A percentile compares a stretch with the other conserved stretches of the same genome.
These are phyloP conservation scores for Thripadectes ignobilis DNA, from an alignment of 2,797 vertebrate species.

Conservation along the genomic window DNA sequence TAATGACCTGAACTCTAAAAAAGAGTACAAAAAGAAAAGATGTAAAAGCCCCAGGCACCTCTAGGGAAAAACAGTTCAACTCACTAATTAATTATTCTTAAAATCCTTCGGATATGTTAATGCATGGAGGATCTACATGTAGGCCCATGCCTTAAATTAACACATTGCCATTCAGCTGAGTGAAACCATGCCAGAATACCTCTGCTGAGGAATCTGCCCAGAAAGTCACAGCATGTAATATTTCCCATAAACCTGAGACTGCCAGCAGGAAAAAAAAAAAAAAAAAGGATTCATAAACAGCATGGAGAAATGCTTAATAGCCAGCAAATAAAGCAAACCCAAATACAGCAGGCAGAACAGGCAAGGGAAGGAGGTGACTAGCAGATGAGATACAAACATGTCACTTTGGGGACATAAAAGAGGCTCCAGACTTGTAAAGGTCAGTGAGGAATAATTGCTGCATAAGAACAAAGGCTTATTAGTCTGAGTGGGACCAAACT, in stretches of 20 bases:
- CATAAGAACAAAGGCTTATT: conserved; percentile 15
- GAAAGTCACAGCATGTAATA: neutral
- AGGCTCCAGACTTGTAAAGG: neutral
- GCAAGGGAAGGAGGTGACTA: neutral
- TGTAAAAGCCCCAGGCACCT: neutral
- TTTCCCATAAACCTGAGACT: neutral
- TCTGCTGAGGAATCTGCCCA: neutral
- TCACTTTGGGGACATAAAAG: neutral
- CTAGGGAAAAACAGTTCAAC: neutral
- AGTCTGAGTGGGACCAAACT: neutral
- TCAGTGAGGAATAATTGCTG: conserved; percentile 18
- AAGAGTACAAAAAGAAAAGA: neutral
- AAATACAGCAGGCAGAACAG: neutral
- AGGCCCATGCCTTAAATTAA: conserved; percentile 4
- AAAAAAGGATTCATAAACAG: neutral
- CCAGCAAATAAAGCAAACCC: neutral
- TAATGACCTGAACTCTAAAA: neutral
- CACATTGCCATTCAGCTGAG: neutral
- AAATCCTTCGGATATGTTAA: neutral
- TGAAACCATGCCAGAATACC: conserved; percentile 9
- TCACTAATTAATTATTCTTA: neutral
- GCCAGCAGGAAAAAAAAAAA: neutral
- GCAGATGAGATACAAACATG: neutral
- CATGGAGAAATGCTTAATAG: neutral
- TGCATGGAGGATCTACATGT: neutral